phyloP scores from a whole-genome alignment of 2,888 invertebrate species.

The Geophilus truncorum region DNA sequence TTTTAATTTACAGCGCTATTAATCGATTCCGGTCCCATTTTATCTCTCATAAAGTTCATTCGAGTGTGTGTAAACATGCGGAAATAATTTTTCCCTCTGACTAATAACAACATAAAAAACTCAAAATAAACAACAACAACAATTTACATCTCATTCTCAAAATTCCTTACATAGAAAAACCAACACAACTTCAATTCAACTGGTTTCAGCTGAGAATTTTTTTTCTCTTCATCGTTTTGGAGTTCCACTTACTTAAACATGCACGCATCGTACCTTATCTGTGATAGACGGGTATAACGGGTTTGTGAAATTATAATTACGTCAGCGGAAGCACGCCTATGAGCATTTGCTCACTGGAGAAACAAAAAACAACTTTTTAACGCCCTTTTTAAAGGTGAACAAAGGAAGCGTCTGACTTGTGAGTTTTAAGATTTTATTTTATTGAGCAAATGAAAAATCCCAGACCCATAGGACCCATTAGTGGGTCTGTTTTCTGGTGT shows the following conservation, averaged over 20 bases:
- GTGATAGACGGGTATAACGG: background rate
- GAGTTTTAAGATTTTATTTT: too few species aligned
- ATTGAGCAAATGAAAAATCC: background rate
- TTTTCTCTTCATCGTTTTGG: too few species aligned
- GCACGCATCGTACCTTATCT: background rate
- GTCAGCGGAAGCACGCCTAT: constrained; percentile 6
- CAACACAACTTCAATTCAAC: background rate
- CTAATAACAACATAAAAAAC: too few species aligned
- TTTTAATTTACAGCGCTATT: background rate
- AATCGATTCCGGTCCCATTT: background rate
- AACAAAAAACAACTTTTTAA: background rate
- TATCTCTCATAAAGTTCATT: background rate
- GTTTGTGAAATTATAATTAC: constrained; percentile 18
- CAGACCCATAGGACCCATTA: background rate
- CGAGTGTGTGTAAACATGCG: background rate
- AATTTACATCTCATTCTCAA: background rate
- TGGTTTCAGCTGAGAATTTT: background rate
- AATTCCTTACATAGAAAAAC: background rate
- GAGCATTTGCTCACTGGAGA: background rate
- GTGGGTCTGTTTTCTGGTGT: background rate
- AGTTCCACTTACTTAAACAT: background rate
- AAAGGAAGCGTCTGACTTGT: background rate
- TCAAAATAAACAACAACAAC: background rate
- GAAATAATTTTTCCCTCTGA: background rate
- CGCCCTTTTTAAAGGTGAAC: background rate